Evolutionary conservation across 2,113 vertebrate species (phyloP).

Genomic region (Catagonus wagneri): DNA sequence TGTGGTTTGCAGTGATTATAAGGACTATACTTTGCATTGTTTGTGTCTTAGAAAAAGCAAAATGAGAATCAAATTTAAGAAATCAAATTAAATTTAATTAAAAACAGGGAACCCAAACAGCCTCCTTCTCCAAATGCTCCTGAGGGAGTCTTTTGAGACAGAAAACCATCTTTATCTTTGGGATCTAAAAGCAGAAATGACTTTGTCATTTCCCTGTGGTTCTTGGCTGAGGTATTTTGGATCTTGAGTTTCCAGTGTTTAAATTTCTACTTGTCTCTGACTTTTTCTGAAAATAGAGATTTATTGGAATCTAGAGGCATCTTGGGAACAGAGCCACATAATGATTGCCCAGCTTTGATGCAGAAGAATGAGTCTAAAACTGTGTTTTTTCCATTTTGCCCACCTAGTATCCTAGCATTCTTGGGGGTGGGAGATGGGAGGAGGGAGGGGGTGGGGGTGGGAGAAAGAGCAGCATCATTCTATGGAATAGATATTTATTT

Average conservation of each 20-base stretch:
- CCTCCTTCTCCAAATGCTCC: background rate
- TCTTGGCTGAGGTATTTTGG: constrained; percentile 27
- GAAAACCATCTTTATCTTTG: constrained; percentile 54
- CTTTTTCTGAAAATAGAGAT: constrained; percentile 20
- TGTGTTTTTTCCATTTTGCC: background rate
- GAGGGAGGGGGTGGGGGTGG: too few species aligned
- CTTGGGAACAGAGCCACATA: background rate
- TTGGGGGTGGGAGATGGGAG: background rate
- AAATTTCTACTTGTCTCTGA: constrained; percentile 24
- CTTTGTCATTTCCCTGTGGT: constrained; percentile 28
- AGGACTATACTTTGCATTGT: constrained; percentile 54
- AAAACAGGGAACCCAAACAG: constrained; percentile 41
- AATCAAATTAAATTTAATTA: constrained; percentile 66
- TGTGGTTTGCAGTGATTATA: constrained; percentile 65
- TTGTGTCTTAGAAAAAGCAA: constrained; percentile 59
- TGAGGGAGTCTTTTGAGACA: constrained; percentile 22
- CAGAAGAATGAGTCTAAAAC: constrained; percentile 48
- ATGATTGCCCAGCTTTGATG: constrained; percentile 22
- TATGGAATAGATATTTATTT: background rate
- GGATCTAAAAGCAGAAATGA: constrained; percentile 37
- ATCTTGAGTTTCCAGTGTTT: constrained; percentile 28
- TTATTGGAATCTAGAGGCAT: constrained; percentile 10
- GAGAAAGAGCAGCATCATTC: background rate
- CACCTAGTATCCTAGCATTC: background rate
- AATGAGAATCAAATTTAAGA: constrained; percentile 74